Evolutionary conservation across 2,113 vertebrate species (phyloP), one percentile per base, ranked within the genome.

Genomic region (Cinclus mexicanus): DNA sequence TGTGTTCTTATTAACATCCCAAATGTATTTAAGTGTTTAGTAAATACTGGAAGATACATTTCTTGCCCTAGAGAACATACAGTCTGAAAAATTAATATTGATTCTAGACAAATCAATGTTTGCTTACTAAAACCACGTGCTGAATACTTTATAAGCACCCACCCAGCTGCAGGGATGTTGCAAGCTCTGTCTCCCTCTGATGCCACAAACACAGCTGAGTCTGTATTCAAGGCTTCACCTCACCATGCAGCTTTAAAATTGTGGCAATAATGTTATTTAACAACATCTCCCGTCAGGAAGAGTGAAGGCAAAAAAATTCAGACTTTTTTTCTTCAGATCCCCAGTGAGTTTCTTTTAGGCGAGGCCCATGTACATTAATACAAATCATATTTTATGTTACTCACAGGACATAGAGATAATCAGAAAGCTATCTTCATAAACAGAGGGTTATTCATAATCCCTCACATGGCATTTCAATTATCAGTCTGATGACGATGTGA

Each of bases 361-460:
- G 69, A 95, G 88, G 50, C 29, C 87, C 57, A 6, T 26, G 87
- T 93, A 81, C 94, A 94, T 96, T 96, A 97, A 96, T 96, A 97
- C 92, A 97, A 97, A 97, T 97, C 96, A 91, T 97, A 94, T 94
- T 97, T 97, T 97, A 97, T 96, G 94, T 97, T 96, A 75, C 95
- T 95, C 96, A 94, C 95, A 95, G 96, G 94, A 97, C 96, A 97
- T 0, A 74, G 97, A 97, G 97, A 98, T 98, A 98, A 97, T 98
- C 97, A 98, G 95, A 98, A 97, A 97, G 97, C 97, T 97, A 95
- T 97, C 95, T 97, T 97, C 97, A 98, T 98, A 97, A 98, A 98
- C 98, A 98, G 98, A 98, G 97, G 98, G 98, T 97, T 96, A 89
- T 97, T 97, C 97, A 96, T 98, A 98, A 98, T 98, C 98, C 98